Evolutionary conservation across 2,888 invertebrate species (phyloP), one percentile per base, ranked within the genome.

Genomic region (Exocentrus adspersus): DNA sequence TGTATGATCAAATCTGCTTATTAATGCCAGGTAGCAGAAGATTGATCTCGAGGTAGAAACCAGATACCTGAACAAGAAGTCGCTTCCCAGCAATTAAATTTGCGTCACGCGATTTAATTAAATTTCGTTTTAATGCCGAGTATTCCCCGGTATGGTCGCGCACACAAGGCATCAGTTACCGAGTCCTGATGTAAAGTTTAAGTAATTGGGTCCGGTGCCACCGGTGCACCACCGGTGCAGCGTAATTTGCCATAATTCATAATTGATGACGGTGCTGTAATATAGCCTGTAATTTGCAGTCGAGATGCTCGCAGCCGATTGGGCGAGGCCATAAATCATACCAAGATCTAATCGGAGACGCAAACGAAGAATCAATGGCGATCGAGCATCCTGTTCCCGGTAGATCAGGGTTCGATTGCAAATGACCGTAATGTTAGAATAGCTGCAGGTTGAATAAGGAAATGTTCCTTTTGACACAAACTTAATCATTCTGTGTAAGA

Each of bases 201-300:
- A 53, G 42, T 53, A 53, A 43, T 43, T 54, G 54, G 28, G 37
- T 28, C 41, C 24, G 28, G 43, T 60, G 59, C 41, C 32, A n/a
- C n/a, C n/a, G n/a, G n/a, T n/a, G n/a, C n/a, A n/a, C n/a, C n/a
- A n/a, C n/a, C n/a, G 43, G 56, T 60, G 56, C 64, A 67, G 54
- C 60, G 48, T 67, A 70, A 70, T 70, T 70, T 67, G 56, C 70
- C 52, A 67, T 70, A 68, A 70, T 64, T 70, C 68, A 70, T 63
- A 68, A 70, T 67, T 64, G 67, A 70, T 64, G 70, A 68, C 62
- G 48, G 60, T 42, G 32, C 32, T 41, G 42, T 43, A 60, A 28
- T 57, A 45, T 46, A 60, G 48, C 46, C 63, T 66, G 63, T 63
- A 63, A 66, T 66, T 66, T 63, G 51, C 30, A 52, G 66, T 60